These are phyloP conservation scores for Hemibagrus wyckioides DNA, from an alignment of 2,113 vertebrate species.

Conservation along the genomic window DNA sequence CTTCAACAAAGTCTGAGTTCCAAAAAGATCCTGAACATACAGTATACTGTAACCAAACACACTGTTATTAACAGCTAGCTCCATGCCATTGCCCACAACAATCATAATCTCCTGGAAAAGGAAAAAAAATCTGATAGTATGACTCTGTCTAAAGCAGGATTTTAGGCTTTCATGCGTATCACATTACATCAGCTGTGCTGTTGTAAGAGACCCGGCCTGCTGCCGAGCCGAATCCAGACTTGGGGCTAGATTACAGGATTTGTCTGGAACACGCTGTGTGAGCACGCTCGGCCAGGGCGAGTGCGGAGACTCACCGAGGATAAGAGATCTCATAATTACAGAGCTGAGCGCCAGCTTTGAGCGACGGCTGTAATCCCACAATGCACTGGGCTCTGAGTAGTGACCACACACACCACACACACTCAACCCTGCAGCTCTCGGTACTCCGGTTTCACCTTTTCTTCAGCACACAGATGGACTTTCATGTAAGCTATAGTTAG, in stretches of 20 bases:
- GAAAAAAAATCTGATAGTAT: neutral
- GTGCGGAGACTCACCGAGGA: slow-evolving; percentile 34
- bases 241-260: slow-evolving; percentile 9
- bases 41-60: neutral
- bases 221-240: neutral
- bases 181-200: neutral
- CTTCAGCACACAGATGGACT: neutral
- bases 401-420: slow-evolving; percentile 38
- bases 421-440: slow-evolving; percentile 44
- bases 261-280: neutral
- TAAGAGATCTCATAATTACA: slow-evolving; percentile 55
- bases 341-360: slow-evolving; percentile 31
- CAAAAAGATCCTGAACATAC: neutral
- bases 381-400: slow-evolving; percentile 46
- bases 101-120: neutral
- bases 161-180: neutral
- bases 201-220: neutral
- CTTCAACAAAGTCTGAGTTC: neutral
- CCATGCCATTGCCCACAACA: neutral
- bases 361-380: slow-evolving; percentile 56
- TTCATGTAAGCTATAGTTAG: neutral
- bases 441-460: slow-evolving; percentile 50
- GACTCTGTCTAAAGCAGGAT: neutral
- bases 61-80: neutral
- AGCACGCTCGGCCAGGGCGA: neutral